Percentiles rank a stretch among this genome's conserved stretches.
Evolutionary conservation across 2,113 vertebrate species (phyloP).

Genomic region (Lagopus leucura): DNA sequence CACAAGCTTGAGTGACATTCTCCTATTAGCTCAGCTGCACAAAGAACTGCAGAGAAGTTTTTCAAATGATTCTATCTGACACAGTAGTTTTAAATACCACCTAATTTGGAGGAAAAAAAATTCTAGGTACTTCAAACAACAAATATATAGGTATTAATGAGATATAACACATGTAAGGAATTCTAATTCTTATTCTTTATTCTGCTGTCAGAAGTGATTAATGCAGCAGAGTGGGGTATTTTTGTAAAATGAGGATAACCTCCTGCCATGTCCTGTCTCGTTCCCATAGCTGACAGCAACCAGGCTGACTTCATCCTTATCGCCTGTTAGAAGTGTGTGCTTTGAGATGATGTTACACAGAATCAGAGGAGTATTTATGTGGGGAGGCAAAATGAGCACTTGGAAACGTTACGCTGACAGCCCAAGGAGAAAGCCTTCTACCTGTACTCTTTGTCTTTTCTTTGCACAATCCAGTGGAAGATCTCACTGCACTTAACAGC

Average conservation of each 20-base stretch:
- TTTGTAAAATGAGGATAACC: constrained; percentile 60
- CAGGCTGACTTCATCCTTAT: constrained; percentile 62
- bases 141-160: neutral
- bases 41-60: constrained; percentile 30
- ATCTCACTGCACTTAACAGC: neutral
- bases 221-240: constrained; percentile 49
- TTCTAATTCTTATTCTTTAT: neutral
- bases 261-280: constrained; percentile 45
- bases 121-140: constrained; percentile 24
- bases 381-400: constrained; percentile 12
- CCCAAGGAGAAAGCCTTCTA: constrained; percentile 49
- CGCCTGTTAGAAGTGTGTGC: constrained; percentile 47
- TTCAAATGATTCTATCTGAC: constrained; percentile 7
- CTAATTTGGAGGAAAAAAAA: neutral
- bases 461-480: neutral
- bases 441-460: neutral
- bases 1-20: constrained; percentile 41
- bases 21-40: constrained; percentile 36
- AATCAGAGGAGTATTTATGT: constrained; percentile 23
- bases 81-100: constrained; percentile 21
- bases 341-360: constrained; percentile 65
- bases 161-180: neutral
- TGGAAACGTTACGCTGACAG: constrained; percentile 7
- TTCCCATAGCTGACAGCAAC: constrained; percentile 57
- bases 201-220: constrained; percentile 52